Evolutionary conservation across 2,113 vertebrate species (phyloP).

Genomic region (Mionectes macconnelli): DNA sequence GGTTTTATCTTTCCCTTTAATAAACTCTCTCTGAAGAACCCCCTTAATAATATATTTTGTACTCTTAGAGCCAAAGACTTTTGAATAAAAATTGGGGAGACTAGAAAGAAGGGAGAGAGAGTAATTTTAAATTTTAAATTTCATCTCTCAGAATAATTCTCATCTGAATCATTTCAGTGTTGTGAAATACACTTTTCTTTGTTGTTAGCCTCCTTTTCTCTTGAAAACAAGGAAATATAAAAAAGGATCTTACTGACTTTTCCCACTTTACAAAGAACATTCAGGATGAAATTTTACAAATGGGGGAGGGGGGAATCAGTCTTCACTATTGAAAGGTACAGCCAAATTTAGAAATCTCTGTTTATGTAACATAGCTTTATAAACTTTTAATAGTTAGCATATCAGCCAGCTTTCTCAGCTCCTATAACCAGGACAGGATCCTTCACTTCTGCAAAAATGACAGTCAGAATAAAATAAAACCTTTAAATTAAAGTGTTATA

Average conservation of each 20-base stretch:
- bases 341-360: neutral
- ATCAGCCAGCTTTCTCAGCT: neutral
- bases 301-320: fast-evolving
- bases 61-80: neutral
- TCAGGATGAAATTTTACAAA: neutral
- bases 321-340: neutral
- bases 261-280: neutral
- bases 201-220: neutral
- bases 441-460: neutral
- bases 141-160: neutral
- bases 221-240: neutral
- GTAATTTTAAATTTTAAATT: neutral
- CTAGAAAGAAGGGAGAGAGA: neutral
- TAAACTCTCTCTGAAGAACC: neutral
- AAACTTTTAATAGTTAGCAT: neutral
- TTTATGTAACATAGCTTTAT: neutral
- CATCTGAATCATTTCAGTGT: neutral
- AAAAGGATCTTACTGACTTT: neutral
- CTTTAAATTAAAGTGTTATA: neutral
- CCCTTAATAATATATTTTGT: neutral
- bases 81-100: neutral
- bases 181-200: neutral
- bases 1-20: neutral
- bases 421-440: neutral
- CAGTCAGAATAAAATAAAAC: neutral